Percentiles rank a stretch among this genome's conserved stretches.
Conservation (phyloP, 53 echinoderm and acorn worm species). For the Echinarachnius parma region DNA sequence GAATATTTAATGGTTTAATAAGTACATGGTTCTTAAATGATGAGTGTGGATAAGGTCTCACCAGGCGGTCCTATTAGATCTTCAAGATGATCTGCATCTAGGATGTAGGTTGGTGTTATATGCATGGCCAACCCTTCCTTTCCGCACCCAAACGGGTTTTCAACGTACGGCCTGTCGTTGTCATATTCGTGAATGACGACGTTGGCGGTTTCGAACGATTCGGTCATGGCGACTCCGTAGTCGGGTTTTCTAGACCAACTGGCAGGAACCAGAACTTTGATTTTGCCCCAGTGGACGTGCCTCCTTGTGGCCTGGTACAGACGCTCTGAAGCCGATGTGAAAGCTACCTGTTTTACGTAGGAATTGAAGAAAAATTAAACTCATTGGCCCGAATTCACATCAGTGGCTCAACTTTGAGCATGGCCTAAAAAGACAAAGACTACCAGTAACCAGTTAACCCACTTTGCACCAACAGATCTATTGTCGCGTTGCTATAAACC, state of each 20-base stretch:
- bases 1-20: too few species aligned
- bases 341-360: too few species aligned
- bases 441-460: too few species aligned
- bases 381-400: too few species aligned
- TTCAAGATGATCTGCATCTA: background rate
- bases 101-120: slow-evolving; percentile 6
- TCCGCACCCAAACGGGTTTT: slow-evolving; percentile 15
- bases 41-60: too few species aligned
- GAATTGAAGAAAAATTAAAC: too few species aligned
- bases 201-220: slow-evolving; percentile 5
- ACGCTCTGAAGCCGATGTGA: slow-evolving; percentile 11
- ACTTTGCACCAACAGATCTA: too few species aligned
- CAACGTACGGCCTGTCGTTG: slow-evolving; percentile 15
- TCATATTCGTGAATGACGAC: background rate
- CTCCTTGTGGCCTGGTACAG: slow-evolving; percentile 24
- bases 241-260: slow-evolving; percentile 12
- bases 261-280: slow-evolving; percentile 29
- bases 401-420: too few species aligned
- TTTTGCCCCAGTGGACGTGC: slow-evolving; percentile 36
- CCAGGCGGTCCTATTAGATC: slow-evolving; percentile 1
- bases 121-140: slow-evolving; percentile 2
- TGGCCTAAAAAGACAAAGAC: too few species aligned
- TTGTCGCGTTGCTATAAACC: too few species aligned
- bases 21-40: too few species aligned
- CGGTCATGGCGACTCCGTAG: slow-evolving; percentile 9